Conservation (phyloP, 2,888 invertebrate species). For the Tupiocoris notatus region DNA sequence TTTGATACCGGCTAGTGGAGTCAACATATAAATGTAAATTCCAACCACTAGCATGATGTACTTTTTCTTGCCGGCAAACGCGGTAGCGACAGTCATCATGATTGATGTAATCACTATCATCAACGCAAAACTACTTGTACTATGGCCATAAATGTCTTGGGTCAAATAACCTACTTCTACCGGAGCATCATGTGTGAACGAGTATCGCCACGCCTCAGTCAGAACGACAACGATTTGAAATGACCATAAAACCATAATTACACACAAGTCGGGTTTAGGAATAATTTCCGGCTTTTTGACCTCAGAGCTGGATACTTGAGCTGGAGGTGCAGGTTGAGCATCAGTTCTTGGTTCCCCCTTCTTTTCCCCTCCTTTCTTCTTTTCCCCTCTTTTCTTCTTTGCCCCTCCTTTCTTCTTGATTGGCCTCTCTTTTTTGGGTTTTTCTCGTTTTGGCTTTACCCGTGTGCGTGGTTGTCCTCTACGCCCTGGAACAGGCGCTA, state of each 20-base stretch:
- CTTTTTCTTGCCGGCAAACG: background rate
- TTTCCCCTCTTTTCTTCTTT: background rate
- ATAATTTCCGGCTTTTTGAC: too few relatives aligned
- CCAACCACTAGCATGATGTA: background rate
- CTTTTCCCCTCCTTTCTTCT: background rate
- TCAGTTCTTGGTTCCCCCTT: background rate
- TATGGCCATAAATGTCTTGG: background rate
- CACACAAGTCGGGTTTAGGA: background rate
- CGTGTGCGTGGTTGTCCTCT: too few relatives aligned
- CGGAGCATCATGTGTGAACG: background rate
- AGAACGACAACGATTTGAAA: background rate
- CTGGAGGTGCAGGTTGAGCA: background rate
- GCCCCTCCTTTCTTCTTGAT: background rate
- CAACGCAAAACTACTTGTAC: background rate
- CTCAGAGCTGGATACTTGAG: too few relatives aligned
- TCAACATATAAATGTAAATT: background rate
- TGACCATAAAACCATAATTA: background rate
- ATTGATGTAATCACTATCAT: background rate
- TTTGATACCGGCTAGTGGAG: background rate
- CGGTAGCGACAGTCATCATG: background rate
- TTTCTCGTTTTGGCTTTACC: too few relatives aligned
- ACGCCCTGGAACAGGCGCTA: background rate
- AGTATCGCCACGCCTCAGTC: background rate
- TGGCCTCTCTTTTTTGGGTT: background rate
- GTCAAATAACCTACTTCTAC: background rate